Evolutionary conservation across 2,113 vertebrate species (phyloP), one percentile per base, ranked within the genome.

Genomic region (Abramis brama): DNA sequence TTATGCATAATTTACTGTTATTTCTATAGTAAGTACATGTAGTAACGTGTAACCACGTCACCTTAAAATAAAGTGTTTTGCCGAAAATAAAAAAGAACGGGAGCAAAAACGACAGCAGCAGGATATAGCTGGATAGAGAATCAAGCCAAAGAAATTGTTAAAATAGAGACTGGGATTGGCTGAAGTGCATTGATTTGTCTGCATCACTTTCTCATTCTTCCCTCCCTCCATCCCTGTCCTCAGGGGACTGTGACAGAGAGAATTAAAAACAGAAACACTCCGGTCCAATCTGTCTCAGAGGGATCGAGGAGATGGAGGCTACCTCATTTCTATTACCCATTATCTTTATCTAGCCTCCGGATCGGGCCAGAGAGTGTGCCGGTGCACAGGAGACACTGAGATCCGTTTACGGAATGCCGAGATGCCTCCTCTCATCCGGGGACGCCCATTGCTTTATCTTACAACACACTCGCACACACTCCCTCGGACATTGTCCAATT

Each of bases 261-360:
- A 94, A 92, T 91, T 92, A 9, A 0, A 91, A 93, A 96, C 87
- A 94, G 93, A 91, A 91, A 90, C 76, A 90, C 90, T 95, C 91
- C 92, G 87, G 92, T 93, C 91, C 95, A 93, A 95, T 96, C 94
- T 94, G 92, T 95, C 94, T 93, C 86, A 88, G 87, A 93, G 91
- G 88, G 90, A 92, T 93, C 90, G 94, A 94, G 89, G 76, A 64
- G 93, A 91, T 91, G 87, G 89, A 92, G 45, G 79, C 87, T 89
- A 86, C 85, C 89, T 91, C 96, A 96, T 96, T 96, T 93, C 96
- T 93, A 97, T 97, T 96, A 96, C 94, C 96, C 93, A 97, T 97
- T 96, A 96, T 93, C 92, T 93, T 96, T 97, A 97, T 97, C 96
- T 93, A 89, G 80, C 91, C 89, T 91, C 91, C 89, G 90, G 91